Percentiles rank a stretch among this genome's conserved stretches.
Conservation (phyloP, 2,113 vertebrate species). For the Grammatotria lemairii region DNA sequence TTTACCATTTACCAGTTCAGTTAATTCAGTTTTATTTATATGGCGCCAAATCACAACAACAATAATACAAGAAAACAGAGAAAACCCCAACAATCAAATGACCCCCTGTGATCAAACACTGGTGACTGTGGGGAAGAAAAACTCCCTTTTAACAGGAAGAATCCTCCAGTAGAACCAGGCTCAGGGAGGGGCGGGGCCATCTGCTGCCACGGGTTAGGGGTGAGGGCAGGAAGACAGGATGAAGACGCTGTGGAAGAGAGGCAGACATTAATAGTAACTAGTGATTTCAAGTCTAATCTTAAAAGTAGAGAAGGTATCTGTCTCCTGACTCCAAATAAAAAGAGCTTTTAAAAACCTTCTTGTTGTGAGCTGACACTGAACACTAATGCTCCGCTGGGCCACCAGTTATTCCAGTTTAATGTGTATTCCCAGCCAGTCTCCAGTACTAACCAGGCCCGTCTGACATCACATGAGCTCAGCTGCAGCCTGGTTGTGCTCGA, state of each 20-base stretch:
- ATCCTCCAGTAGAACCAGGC: background rate
- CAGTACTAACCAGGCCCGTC: background rate
- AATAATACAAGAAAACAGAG: background rate
- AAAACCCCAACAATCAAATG: background rate
- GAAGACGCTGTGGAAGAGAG: background rate
- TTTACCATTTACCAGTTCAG: background rate
- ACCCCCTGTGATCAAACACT: background rate
- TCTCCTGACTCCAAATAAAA: background rate
- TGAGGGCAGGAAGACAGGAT: background rate
- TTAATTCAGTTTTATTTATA: background rate
- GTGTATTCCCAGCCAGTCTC: background rate
- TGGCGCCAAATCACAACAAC: background rate
- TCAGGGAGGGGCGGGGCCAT: background rate
- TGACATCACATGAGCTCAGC: background rate
- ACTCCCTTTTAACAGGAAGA: background rate
- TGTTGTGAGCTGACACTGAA: background rate
- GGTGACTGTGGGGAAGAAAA: background rate
- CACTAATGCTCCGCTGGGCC: background rate
- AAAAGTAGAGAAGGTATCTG: background rate
- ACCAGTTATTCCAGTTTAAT: background rate
- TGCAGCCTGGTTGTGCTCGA: background rate
- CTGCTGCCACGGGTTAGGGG: background rate
- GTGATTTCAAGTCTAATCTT: background rate
- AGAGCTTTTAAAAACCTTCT: background rate
- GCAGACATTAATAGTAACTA: background rate